Percentiles rank a stretch among this genome's conserved stretches.
phyloP scores from a whole-genome alignment of 2,888 invertebrate species.

The Drosophila paramelanica region DNA sequence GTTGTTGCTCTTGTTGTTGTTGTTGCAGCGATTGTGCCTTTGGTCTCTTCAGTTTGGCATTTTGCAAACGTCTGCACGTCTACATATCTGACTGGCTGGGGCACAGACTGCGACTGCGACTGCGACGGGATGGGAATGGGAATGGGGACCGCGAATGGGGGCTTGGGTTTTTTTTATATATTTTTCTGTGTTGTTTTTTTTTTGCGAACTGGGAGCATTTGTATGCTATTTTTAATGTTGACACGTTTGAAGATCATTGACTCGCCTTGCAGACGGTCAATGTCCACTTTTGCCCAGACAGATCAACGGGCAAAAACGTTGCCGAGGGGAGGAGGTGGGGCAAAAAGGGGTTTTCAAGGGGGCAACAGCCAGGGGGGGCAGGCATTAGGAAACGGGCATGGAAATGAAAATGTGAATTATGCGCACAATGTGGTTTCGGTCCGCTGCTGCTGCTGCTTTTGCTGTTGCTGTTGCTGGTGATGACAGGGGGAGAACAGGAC shows the following conservation, averaged over 20 bases:
- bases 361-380: no score
- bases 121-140: constrained; percentile 8
- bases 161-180: not conserved
- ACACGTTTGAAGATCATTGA: constrained; percentile 81
- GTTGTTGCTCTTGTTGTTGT: constrained; percentile 35
- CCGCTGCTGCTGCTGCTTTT: constrained; percentile 26
- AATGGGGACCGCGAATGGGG: constrained; percentile 9
- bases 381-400: constrained; percentile 35
- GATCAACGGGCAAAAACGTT: constrained; percentile 23
- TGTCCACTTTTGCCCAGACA: constrained; percentile 67
- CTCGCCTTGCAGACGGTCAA: constrained; percentile 74
- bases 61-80: constrained; percentile 78
- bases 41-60: constrained; percentile 74
- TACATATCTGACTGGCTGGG: constrained; percentile 66
- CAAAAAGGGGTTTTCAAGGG: no score
- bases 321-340: not conserved
- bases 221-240: constrained; percentile 79
- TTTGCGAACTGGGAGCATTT: constrained; percentile 54
- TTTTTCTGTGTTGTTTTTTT: not conserved
- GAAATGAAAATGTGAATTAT: constrained; percentile 69
- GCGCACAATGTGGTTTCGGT: constrained; percentile 60
- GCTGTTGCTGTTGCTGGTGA: constrained; percentile 27
- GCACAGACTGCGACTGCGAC: constrained; percentile 45
- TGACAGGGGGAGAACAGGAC: constrained; percentile 39
- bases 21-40: constrained; percentile 62